Conservation (phyloP, 2,797 vertebrate genomes). For the Pterois miles region DNA sequence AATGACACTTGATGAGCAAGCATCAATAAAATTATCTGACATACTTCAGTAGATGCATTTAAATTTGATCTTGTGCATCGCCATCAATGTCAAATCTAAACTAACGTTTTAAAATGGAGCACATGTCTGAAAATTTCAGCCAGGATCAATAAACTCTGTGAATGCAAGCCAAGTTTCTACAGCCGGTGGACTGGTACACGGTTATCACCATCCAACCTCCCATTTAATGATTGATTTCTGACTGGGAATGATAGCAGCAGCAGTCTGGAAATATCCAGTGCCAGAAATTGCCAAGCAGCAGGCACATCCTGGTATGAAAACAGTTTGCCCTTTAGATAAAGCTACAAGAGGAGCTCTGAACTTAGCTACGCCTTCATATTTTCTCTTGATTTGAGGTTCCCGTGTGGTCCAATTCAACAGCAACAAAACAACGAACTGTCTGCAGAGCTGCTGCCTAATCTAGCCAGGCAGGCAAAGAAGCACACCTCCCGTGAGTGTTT, state of each 20-base stretch:
- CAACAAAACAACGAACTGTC: constrained; percentile 22
- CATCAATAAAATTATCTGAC: constrained; percentile 14
- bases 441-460: constrained; percentile 14
- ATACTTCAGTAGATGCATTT: not conserved
- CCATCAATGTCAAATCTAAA: not conserved
- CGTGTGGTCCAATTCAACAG: constrained; percentile 24
- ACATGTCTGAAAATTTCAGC: not conserved
- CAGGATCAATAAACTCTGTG: not conserved
- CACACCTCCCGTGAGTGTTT: not conserved
- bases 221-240: constrained; percentile 54
- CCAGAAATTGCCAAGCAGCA: not conserved
- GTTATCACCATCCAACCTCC: constrained; percentile 1
- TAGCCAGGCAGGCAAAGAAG: not conserved
- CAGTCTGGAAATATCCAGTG: constrained; percentile 5
- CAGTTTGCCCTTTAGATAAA: constrained; percentile 9
- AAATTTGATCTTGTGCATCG: constrained; percentile 16
- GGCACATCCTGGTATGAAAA: not conserved
- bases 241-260: constrained; percentile 42
- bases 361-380: not conserved
- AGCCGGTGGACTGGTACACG: not conserved
- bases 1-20: constrained; percentile 10
- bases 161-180: constrained; percentile 1
- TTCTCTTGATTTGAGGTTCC: not conserved
- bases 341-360: not conserved
- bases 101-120: not conserved